These are phyloP conservation scores for Palythoa caribaeorum DNA, from an alignment of 92 coral and sea anemone genomes.

Conservation along the genomic window DNA sequence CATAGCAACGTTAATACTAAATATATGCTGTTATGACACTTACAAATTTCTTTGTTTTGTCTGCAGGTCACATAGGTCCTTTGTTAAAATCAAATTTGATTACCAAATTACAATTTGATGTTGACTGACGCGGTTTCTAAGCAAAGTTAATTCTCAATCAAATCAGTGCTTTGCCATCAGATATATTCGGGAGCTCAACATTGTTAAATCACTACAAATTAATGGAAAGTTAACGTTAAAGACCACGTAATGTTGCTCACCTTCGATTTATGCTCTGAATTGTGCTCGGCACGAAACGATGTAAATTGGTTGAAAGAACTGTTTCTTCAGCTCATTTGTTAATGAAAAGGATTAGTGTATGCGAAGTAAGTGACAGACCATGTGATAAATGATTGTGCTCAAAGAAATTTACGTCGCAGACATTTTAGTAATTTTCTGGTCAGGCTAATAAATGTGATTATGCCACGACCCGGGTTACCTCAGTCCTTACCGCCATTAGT, in stretches of 20 bases:
- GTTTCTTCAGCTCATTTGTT: neutral
- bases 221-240: neutral
- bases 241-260: neutral
- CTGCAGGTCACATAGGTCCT: neutral
- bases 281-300: neutral
- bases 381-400: neutral
- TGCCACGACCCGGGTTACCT: constrained; percentile 11
- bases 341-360: neutral
- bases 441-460: neutral
- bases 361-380: neutral
- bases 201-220: too few species aligned
- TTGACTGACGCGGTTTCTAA: neutral
- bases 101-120: neutral
- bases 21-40: too few species aligned
- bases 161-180: neutral
- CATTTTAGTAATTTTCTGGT: too few species aligned
- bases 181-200: neutral
- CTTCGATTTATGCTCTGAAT: neutral
- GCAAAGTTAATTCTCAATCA: neutral
- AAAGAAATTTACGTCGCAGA: too few species aligned
- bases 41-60: neutral
- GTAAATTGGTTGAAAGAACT: neutral
- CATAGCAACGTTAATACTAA: too few species aligned
- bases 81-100: neutral
- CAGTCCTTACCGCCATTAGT: constrained; percentile 7